A percentile compares a stretch with the other conserved stretches of the same genome.
Conservation (phyloP, 2,797 vertebrate species). For the Danio tinwini region DNA sequence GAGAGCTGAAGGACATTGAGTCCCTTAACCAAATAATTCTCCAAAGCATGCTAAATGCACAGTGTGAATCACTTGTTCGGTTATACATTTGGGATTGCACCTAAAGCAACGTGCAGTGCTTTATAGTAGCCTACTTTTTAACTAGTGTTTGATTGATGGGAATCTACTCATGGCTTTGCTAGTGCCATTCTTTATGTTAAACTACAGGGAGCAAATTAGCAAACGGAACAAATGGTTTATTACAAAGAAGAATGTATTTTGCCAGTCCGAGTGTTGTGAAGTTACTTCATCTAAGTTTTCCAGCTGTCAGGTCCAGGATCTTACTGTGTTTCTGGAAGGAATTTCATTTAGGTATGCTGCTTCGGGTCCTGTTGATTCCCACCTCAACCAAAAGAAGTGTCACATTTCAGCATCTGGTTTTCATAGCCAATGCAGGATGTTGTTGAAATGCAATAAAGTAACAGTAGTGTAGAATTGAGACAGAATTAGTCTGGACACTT, state of each 20-base stretch:
- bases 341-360: constrained; percentile 49
- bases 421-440: constrained; percentile 72
- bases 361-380: constrained; percentile 47
- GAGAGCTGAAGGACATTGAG: constrained; percentile 24
- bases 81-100: neutral
- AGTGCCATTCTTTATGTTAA: neutral
- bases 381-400: constrained; percentile 54
- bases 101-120: neutral
- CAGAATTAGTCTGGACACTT: constrained; percentile 34
- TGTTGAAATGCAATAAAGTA: constrained; percentile 67
- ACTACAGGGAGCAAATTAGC: neutral
- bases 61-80: neutral
- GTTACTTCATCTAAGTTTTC: neutral
- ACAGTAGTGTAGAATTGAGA: constrained; percentile 61
- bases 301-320: constrained; percentile 15
- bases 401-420: constrained; percentile 77
- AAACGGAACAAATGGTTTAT: neutral
- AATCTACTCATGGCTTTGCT: neutral
- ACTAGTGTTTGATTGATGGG: neutral
- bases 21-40: constrained; percentile 17
- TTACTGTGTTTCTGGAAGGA: constrained; percentile 55
- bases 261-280: neutral
- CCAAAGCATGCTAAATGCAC: neutral
- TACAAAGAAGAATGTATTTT: neutral
- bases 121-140: neutral